These are phyloP conservation scores for Hylaea fasciaria DNA, from an alignment of 2,888 invertebrate genomes.

Conservation along the genomic window DNA sequence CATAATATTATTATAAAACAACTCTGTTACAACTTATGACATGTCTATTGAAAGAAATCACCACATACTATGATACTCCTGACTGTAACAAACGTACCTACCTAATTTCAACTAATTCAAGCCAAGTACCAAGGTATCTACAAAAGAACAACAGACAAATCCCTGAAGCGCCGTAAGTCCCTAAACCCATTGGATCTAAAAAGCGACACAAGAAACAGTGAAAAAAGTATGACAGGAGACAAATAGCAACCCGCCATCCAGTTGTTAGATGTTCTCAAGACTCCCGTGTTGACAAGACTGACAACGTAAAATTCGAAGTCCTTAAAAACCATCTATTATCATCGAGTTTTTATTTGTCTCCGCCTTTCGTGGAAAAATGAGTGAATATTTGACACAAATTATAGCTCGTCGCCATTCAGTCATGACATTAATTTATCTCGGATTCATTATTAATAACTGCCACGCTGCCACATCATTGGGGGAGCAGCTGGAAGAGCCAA, in stretches of 20 bases:
- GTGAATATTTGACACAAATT: neutral
- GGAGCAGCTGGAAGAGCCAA: neutral
- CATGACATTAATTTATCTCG: neutral
- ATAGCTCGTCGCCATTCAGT: neutral
- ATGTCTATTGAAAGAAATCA: neutral
- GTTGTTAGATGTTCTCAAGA: no score
- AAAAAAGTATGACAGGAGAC: neutral
- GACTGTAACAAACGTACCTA: slow-evolving; percentile 5
- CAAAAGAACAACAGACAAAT: slow-evolving; percentile 47
- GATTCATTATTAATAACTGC: neutral
- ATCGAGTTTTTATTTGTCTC: no score
- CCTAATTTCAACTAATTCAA: slow-evolving; percentile 10
- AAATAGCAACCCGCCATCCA: neutral
- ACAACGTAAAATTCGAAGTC: no score
- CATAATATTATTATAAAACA: no score
- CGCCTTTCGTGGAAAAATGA: no score
- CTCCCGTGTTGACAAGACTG: no score
- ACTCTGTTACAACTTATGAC: no score
- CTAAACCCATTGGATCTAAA: slow-evolving; percentile 2
- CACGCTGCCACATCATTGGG: neutral
- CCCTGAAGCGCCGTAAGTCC: slow-evolving; percentile 48
- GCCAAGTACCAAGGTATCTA: slow-evolving; percentile 4
- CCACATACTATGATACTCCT: neutral
- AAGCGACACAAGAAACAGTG: neutral
- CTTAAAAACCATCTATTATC: no score